These are phyloP conservation scores for Falcunculus frontatus DNA, from an alignment of 2,113 vertebrate species.

Conservation along the genomic window DNA sequence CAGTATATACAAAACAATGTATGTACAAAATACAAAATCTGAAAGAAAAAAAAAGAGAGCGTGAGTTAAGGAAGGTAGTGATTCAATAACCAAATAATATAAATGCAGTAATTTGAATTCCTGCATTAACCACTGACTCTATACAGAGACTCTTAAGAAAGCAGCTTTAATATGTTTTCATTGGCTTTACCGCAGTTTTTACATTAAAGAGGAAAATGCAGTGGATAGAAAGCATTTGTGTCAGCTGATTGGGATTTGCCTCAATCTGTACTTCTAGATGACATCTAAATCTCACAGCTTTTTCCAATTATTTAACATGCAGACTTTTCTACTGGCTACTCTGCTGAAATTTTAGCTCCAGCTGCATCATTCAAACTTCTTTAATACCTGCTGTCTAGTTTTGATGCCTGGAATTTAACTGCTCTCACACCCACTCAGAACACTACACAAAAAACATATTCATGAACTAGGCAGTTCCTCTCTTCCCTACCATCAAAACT, in stretches of 20 bases:
- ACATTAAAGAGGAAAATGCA: neutral
- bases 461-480: neutral
- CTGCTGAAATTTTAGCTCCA: neutral
- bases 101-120: neutral
- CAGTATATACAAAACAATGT: conserved; percentile 99
- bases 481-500: neutral
- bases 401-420: neutral
- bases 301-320: neutral
- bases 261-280: neutral
- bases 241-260: neutral
- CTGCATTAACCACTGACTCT: neutral
- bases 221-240: neutral
- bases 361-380: neutral
- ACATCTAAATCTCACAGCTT: neutral
- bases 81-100: neutral
- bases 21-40: conserved; percentile 99
- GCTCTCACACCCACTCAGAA: neutral
- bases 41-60: neutral
- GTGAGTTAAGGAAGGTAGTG: neutral
- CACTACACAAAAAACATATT: neutral
- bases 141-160: neutral
- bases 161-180: neutral
- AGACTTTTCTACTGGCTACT: neutral
- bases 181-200: neutral
- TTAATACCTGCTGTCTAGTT: neutral